Conservation (phyloP, 1,140 invertebrate genomes). For the Chironomus tepperi region DNA sequence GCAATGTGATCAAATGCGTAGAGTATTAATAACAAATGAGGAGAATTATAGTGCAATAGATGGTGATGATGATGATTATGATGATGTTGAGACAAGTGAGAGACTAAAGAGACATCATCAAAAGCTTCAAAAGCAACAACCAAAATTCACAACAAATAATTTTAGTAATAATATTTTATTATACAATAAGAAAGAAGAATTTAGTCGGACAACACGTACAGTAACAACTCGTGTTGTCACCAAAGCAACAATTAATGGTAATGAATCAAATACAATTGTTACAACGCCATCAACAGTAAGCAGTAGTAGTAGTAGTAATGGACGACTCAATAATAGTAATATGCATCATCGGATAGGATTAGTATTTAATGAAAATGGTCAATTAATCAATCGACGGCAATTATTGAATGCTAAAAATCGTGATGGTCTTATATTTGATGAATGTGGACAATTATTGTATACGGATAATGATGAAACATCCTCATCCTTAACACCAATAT, state of each 20-base stretch:
- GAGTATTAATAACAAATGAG: not conserved
- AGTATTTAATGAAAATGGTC: constrained; percentile 28
- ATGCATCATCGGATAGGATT: constrained; percentile 32
- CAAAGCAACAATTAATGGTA: constrained; percentile 28
- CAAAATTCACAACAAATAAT: not conserved
- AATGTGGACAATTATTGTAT: not conserved
- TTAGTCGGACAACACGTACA: constrained; percentile 30
- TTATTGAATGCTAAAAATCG: constrained; percentile 12
- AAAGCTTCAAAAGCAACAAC: not conserved
- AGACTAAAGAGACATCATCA: not conserved
- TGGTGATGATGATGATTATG: constrained; percentile 6
- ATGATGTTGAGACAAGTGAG: not conserved
- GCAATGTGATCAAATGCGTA: constrained; percentile 2
- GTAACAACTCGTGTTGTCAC: constrained; percentile 30
- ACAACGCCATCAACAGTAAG: not conserved
- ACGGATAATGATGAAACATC: constrained; percentile 16
- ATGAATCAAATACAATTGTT: not conserved
- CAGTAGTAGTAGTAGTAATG: not conserved
- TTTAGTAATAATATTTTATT: not conserved
- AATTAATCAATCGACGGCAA: constrained; percentile 25
- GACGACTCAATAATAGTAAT: not conserved
- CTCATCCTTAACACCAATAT: not conserved
- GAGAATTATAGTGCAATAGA: not conserved
- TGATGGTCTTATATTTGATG: constrained; percentile 18
- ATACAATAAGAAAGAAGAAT: constrained; percentile 30